Evolutionary conservation across 2,888 invertebrate species (phyloP).

Genomic region (Hydriomena furcata): DNA sequence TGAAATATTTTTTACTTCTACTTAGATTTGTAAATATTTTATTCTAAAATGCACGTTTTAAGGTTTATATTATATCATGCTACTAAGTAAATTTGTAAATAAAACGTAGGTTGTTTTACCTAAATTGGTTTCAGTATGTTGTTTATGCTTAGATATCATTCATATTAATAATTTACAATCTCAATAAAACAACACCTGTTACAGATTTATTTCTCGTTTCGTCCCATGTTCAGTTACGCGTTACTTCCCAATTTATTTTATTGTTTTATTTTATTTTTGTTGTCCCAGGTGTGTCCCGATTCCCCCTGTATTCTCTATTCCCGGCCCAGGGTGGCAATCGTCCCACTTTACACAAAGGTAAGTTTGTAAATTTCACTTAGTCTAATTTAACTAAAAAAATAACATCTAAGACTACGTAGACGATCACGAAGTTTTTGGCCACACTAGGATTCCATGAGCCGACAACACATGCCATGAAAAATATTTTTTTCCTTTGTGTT

Average conservation of each 20-base stretch:
- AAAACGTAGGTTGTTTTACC: no score
- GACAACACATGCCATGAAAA: no score
- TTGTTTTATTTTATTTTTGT: no score
- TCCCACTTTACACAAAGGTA: slow-evolving; percentile 83
- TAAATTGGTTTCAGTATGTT: background rate
- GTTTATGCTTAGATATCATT: background rate
- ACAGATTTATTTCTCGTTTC: slow-evolving; percentile 16
- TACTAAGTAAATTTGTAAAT: no score
- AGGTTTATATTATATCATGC: no score
- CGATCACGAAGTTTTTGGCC: no score
- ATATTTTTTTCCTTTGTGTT: no score
- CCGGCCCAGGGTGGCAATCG: slow-evolving; percentile 71
- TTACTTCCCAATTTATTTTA: slow-evolving; percentile 33
- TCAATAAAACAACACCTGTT: background rate
- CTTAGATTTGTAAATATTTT: background rate
- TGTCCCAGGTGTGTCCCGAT: slow-evolving; percentile 85
- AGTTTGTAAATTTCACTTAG: slow-evolving; percentile 32
- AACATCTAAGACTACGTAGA: no score
- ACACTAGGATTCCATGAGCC: no score
- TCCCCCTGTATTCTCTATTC: slow-evolving; percentile 88
- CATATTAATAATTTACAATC: background rate
- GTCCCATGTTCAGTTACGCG: slow-evolving; percentile 26
- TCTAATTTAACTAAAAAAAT: no score
- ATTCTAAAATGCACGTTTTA: no score
- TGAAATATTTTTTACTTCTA: background rate